These are phyloP conservation scores for Phylloscopus trochilus DNA, from an alignment of 2,113 vertebrate species.

Conservation along the genomic window DNA sequence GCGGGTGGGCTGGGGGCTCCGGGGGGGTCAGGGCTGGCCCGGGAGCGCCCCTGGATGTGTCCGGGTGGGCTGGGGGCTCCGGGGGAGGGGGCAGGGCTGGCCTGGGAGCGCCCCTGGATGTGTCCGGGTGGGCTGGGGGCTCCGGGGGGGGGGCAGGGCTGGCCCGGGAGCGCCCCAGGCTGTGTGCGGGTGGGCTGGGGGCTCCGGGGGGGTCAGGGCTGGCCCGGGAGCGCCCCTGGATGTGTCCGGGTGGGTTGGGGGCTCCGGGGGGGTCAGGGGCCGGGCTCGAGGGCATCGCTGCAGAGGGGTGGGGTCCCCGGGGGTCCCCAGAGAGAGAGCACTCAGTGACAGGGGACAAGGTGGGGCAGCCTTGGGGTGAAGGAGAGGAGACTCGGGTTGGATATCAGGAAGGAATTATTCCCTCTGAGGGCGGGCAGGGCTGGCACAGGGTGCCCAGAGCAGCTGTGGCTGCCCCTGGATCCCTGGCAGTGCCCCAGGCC, in stretches of 20 bases:
- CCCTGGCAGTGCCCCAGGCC: too few relatives aligned
- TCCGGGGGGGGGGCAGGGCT: neutral
- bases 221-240: rapidly evolving
- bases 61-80: neutral
- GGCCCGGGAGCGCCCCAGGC: rapidly evolving
- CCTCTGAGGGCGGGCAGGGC: too few relatives aligned
- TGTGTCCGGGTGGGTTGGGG: neutral
- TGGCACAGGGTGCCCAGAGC: too few relatives aligned
- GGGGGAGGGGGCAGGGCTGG: neutral
- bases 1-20: neutral
- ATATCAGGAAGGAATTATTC: too few relatives aligned
- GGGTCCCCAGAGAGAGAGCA: neutral
- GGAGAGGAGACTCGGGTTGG: too few relatives aligned
- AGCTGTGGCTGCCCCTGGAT: too few relatives aligned
- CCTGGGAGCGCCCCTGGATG: rapidly evolving
- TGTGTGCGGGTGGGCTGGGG: neutral
- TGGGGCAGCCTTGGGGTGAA: too few relatives aligned
- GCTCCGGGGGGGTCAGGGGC: neutral
- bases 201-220: neutral
- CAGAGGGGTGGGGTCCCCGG: too few relatives aligned
- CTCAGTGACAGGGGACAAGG: neutral
- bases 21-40: rapidly evolving
- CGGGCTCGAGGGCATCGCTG: neutral
- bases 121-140: neutral
- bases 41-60: neutral